Evolutionary conservation across 1,140 invertebrate genomes (phyloP).

Genomic region (Pentalonia nigronervosa): DNA sequence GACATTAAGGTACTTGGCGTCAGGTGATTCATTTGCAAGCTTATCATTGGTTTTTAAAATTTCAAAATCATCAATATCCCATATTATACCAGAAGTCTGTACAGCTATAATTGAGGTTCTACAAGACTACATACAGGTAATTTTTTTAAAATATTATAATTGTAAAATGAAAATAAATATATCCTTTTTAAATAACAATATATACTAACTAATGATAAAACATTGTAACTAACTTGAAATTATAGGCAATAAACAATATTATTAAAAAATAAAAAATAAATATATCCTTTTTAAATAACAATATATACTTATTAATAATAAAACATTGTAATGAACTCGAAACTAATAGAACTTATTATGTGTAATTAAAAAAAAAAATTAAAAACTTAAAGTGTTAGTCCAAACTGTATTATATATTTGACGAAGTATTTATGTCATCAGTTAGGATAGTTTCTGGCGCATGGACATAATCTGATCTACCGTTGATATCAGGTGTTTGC

Average conservation of each 20-base stretch:
- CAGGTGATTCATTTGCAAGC: neutral
- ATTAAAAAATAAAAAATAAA: neutral
- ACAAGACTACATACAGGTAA: neutral
- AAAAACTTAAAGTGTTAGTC: neutral
- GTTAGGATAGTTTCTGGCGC: neutral
- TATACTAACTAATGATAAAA: neutral
- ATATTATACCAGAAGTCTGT: neutral
- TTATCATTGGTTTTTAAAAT: neutral
- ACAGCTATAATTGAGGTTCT: conserved; percentile 1
- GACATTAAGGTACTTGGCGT: neutral
- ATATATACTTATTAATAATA: too few relatives aligned
- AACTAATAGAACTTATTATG: neutral
- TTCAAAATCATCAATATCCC: neutral
- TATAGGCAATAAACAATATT: neutral
- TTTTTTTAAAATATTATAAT: neutral
- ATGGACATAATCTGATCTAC: neutral
- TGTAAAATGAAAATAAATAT: neutral
- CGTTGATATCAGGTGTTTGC: neutral
- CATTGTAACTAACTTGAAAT: neutral
- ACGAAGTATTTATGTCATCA: neutral
- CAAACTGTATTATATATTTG: neutral
- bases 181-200: neutral
- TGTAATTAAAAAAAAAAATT: neutral
- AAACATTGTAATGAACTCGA: too few relatives aligned
- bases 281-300: neutral